A percentile compares a stretch with the other conserved stretches of the same genome.
Evolutionary conservation across 2,888 invertebrate genomes (phyloP).

Genomic region (Pediacus dermestoides): DNA sequence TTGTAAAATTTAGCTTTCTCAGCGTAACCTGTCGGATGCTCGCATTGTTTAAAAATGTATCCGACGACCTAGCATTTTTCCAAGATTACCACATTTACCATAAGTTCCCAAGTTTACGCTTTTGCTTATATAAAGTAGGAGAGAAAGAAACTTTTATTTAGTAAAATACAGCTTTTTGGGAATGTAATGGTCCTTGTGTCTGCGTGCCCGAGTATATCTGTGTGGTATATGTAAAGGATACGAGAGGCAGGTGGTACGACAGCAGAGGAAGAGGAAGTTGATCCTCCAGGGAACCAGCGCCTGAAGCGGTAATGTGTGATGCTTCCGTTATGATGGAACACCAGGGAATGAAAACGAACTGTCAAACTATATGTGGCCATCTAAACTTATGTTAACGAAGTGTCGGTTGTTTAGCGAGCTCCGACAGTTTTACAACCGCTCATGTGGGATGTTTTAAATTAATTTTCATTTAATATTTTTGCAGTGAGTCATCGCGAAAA

Average conservation of each 20-base stretch:
- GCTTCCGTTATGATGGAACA: slow-evolving; percentile 29
- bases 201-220: neutral
- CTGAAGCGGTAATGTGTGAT: slow-evolving; percentile 33
- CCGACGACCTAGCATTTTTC: neutral
- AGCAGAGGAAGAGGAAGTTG: slow-evolving; percentile 24
- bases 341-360: slow-evolving; percentile 20
- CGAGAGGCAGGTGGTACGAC: slow-evolving; percentile 25
- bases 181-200: slow-evolving; percentile 4
- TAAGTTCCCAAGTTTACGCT: slow-evolving; percentile 1
- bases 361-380: slow-evolving; percentile 19
- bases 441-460: too few relatives aligned
- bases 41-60: slow-evolving; percentile 1
- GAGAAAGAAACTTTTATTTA: slow-evolving; percentile 8
- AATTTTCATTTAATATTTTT: too few relatives aligned
- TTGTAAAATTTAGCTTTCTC: neutral
- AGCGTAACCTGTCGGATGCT: too few relatives aligned
- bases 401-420: too few relatives aligned
- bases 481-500: too few relatives aligned
- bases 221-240: neutral
- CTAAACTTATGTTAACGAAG: too few relatives aligned
- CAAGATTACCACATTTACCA: slow-evolving; percentile 1
- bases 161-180: slow-evolving; percentile 3
- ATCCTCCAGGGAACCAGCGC: slow-evolving; percentile 28
- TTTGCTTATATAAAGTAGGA: neutral
- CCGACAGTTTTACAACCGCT: too few relatives aligned